phyloP scores from a whole-genome alignment of 2,797 vertebrate species.

The Megaceryle alcyon region DNA sequence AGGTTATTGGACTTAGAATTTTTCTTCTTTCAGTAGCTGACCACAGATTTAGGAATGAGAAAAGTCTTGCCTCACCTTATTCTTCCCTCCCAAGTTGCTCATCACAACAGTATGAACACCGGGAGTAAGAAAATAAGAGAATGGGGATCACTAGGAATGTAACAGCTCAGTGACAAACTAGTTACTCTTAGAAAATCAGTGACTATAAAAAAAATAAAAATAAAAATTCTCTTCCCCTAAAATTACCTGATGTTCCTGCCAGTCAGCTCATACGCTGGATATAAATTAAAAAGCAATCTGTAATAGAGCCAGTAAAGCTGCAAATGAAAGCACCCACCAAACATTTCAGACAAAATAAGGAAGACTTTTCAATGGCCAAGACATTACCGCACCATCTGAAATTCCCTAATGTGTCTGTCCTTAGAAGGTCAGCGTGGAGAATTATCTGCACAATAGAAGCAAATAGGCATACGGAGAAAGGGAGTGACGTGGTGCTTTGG shows the following conservation, averaged over 20 bases:
- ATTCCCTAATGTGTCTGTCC: constrained; percentile 32
- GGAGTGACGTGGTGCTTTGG: constrained; percentile 4
- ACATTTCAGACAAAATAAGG: constrained; percentile 68
- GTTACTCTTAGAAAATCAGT: neutral
- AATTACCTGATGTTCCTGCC: constrained; percentile 26
- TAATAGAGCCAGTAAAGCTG: constrained; percentile 6
- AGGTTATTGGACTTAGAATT: neutral
- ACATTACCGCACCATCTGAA: constrained; percentile 67
- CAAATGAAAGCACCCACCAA: constrained; percentile 50
- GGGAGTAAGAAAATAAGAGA: neutral
- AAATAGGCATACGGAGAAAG: neutral
- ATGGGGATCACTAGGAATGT: neutral
- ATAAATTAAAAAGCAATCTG: constrained; percentile 20
- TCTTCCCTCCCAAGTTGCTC: neutral
- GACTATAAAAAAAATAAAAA: neutral
- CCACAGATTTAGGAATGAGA: neutral
- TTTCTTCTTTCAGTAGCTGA: neutral
- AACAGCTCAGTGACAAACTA: neutral
- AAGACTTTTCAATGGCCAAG: constrained; percentile 59
- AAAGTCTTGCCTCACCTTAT: neutral
- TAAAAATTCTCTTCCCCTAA: neutral
- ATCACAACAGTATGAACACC: neutral
- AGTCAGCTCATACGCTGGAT: neutral
- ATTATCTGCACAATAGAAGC: constrained; percentile 25
- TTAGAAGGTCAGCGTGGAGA: constrained; percentile 14